Evolutionary conservation across 2,797 vertebrate species (phyloP).

Genomic region (Salmo trutta): DNA sequence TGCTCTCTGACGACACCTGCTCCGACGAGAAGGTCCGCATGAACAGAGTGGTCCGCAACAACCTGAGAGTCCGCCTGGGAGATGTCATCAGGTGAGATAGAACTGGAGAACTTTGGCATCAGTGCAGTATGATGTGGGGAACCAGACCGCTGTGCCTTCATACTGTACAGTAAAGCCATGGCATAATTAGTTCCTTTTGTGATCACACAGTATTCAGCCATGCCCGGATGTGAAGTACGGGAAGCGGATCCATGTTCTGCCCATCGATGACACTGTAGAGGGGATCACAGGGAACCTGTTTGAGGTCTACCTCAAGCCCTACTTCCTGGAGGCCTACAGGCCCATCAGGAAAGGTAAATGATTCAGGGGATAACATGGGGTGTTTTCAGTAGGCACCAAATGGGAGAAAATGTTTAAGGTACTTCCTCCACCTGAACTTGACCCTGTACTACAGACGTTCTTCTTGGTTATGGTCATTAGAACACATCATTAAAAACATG

Average conservation of each 20-base stretch:
- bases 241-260: constrained; percentile 86
- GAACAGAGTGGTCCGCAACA: constrained; percentile 90
- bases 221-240: constrained; percentile 90
- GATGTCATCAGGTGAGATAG: constrained; percentile 79
- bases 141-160: neutral
- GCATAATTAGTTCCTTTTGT: neutral
- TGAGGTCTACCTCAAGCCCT: constrained; percentile 89
- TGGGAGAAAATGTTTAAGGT: neutral
- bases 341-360: constrained; percentile 85
- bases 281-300: constrained; percentile 89
- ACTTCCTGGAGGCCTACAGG: constrained; percentile 88
- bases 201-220: constrained; percentile 81
- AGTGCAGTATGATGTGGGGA: neutral
- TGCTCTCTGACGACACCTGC: constrained; percentile 88
- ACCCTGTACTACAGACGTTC: neutral
- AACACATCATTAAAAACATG: neutral
- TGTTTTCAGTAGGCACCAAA: neutral
- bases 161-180: constrained; percentile 43
- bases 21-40: constrained; percentile 91
- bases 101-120: neutral
- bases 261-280: constrained; percentile 89
- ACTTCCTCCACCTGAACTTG: neutral
- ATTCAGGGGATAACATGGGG: neutral
- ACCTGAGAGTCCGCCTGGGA: constrained; percentile 85
- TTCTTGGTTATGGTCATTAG: neutral